Evolutionary conservation across 1,140 invertebrate species (phyloP), one percentile per base, ranked within the genome.

Genomic region (Contarinia nasturtii): DNA sequence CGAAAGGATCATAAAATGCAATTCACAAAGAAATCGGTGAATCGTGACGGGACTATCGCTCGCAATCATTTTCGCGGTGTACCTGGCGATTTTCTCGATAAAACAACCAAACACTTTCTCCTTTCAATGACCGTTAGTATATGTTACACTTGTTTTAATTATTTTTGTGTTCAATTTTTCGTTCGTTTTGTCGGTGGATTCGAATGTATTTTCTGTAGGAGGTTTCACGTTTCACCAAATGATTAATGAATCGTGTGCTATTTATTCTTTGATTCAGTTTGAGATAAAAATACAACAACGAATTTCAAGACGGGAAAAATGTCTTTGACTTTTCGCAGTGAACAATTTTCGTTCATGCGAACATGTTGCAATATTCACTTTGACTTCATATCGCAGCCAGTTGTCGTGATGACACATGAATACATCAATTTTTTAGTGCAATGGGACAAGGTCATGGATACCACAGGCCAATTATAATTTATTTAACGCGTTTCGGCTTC

Each of bases 111-210:
- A 54, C 65, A 76, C 47, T 69, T 79, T 52, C 70, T 82, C 48
- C 75, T 76, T 57, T 74, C 71, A 44, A 82, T 85, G 80, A 86
- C 81, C 57, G 80, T 83, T 67, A 73, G 77, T 77, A 51, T n/a
- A n/a, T n/a, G n/a, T 18, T 11, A 33, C 19, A 22, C 27, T 27
- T 44, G 11, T 50, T 45, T 7, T 21, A 2, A 44, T n/a, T 38
- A 47, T 21, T 38, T 47, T 41, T 46, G 33, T 14, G 8, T 22
- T 33, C 36, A 38, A 38, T 38, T 38, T 38, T 3, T 27, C 10
- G 3, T 27, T 27, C 27, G 10, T 5, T 27, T 10, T 10, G 27
- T 27, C 27, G 27, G 27, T 27, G 27, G 27, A 27, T 27, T 27
- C 27, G 27, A 27, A 27, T 27, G 27, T 27, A 10, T 27, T 27